phyloP scores from a whole-genome alignment of 2,888 invertebrate genomes.

The Ectemnius cavifrons region DNA sequence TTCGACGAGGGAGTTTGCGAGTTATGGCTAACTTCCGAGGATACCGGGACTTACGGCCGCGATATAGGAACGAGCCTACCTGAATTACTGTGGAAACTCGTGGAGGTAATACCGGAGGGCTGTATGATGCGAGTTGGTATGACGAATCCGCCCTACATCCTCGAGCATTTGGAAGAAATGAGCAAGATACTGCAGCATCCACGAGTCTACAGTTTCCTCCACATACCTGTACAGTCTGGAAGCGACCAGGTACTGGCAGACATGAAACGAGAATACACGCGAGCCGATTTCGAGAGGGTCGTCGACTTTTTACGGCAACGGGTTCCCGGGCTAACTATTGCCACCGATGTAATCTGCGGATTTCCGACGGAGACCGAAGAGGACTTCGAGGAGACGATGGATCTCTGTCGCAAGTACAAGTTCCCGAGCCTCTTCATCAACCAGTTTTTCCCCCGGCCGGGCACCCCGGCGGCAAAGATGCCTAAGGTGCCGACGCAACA shows the following conservation, averaged over 20 bases:
- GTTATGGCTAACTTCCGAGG: slow-evolving; percentile 98
- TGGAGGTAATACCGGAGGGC: slow-evolving; percentile 86
- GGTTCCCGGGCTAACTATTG: slow-evolving; percentile 95
- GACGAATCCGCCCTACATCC: slow-evolving; percentile 99
- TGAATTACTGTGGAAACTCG: slow-evolving; percentile 90
- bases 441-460: slow-evolving; percentile 97
- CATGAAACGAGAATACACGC: slow-evolving; percentile 97
- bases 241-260: slow-evolving; percentile 95
- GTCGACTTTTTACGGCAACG: slow-evolving; percentile 89
- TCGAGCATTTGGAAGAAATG: slow-evolving; percentile 95
- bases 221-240: slow-evolving; percentile 99
- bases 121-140: slow-evolving; percentile 94
- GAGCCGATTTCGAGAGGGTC: slow-evolving; percentile 93
- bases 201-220: slow-evolving; percentile 95
- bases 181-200: slow-evolving; percentile 92
- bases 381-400: slow-evolving; percentile 93
- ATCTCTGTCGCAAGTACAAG: slow-evolving; percentile 89
- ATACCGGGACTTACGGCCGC: slow-evolving; percentile 97
- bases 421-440: slow-evolving; percentile 98
- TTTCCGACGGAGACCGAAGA: slow-evolving; percentile 96
- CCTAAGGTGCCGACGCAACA: slow-evolving; percentile 89
- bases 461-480: slow-evolving; percentile 97
- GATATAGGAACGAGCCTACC: slow-evolving; percentile 95
- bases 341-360: slow-evolving; percentile 98
- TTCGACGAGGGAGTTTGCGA: slow-evolving; percentile 96